Base-by-base conservation (phyloP, 2,113 vertebrate species). In the Erythrocercus mccallii region DNA sequence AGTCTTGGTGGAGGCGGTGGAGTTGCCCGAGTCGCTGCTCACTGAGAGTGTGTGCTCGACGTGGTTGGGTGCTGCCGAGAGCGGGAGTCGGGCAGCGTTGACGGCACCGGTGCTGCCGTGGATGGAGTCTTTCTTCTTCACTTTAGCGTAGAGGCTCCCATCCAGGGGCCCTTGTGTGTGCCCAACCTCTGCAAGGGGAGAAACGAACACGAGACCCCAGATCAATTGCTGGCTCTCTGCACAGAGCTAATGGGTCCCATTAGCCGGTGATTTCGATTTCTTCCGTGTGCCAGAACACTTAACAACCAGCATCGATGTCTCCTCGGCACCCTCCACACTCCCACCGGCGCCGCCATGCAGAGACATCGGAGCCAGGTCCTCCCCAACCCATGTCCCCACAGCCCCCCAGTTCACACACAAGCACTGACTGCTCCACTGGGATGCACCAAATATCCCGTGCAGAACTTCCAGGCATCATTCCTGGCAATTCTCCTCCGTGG, bases 11-110 rank as follows among this genome's bases (percentile, higher is more conserved):
- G 99, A 99, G 45, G 99, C 99, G 0, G 99, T 99, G 54, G 99
- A 99, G 97, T 99, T 99, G 85, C 99, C 99, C 0, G 99, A 99
- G 95, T 99, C 99, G 1, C 99, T 99, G 98, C 99, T 99, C 95
- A 99, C 99, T 0, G 99, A 99, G 17, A 99, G 97, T 3, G 99
- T 99, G 90, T 99, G 99, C 96, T 99, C 99, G 0, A 99, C 98
- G 69, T 98, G 98, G 93, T 98, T 98, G 68, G 98, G 97, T 1
- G 98, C 74, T 40, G 98, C 98, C 0, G 98, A 97, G 4, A 98
- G 97, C 1, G 98, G 97, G 61, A 99, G 98, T 28, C 99, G 99
- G 13, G 98, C 93, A 5, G 97, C 74, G 16, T 98, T 98, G 81
- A 98, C 97, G 0, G 98, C 91, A n/a, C 98, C 98, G 0, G 98